Conservation (phyloP, 2,113 vertebrate species). For the Seriola quinqueradiata region DNA sequence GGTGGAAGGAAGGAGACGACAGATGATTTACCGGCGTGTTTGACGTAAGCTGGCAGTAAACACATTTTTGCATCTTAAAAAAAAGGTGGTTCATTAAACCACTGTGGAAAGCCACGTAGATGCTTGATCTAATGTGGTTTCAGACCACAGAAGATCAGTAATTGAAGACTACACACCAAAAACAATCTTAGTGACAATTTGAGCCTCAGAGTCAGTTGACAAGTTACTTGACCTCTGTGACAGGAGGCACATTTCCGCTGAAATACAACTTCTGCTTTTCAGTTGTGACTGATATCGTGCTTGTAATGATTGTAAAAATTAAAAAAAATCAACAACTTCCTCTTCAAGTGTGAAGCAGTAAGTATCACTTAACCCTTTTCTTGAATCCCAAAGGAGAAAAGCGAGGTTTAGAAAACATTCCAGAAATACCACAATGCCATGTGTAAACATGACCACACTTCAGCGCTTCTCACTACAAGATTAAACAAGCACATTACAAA, state of each 20-base stretch:
- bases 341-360: not conserved
- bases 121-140: slow-evolving; percentile 26
- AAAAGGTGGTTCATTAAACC: slow-evolving; percentile 8
- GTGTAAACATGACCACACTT: slow-evolving; percentile 39
- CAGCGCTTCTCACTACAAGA: not conserved
- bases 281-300: not conserved
- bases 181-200: slow-evolving; percentile 14
- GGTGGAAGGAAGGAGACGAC: not conserved
- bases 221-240: not conserved
- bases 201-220: not conserved
- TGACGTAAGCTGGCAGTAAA: slow-evolving; percentile 38
- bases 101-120: slow-evolving; percentile 14
- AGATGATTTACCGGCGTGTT: slow-evolving; percentile 25
- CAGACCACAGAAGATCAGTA: slow-evolving; percentile 28
- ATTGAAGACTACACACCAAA: slow-evolving; percentile 31
- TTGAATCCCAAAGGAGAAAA: not conserved
- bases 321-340: not conserved
- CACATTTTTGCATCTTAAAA: slow-evolving; percentile 1
- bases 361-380: slow-evolving; percentile 6
- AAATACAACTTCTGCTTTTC: slow-evolving; percentile 39
- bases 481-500: not conserved
- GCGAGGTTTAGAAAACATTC: slow-evolving; percentile 53
- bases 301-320: not conserved
- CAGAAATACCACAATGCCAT: slow-evolving; percentile 35
- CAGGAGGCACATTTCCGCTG: not conserved